A percentile compares a stretch with the other conserved stretches of the same genome.
Conservation (phyloP, 2,113 vertebrate genomes). For the Pachycephala philippinensis region DNA sequence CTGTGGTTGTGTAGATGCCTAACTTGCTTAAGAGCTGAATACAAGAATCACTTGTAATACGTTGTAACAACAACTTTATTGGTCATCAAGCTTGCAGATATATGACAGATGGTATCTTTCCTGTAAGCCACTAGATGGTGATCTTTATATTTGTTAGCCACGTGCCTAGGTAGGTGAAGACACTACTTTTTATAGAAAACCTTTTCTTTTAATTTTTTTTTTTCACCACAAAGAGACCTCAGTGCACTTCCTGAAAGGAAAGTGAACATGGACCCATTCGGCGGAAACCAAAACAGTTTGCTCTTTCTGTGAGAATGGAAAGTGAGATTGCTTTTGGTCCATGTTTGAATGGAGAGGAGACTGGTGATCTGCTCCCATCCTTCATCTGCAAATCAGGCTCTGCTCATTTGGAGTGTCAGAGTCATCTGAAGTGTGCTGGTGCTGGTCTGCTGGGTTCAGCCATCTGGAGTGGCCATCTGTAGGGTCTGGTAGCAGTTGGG, state of each 20-base stretch:
- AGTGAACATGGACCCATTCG: neutral
- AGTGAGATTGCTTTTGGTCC: neutral
- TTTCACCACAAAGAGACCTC: neutral
- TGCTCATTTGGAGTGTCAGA: neutral
- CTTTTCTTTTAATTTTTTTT: neutral
- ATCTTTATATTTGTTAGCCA: constrained; percentile 56
- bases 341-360: neutral
- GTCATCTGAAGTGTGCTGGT: neutral
- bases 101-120: neutral
- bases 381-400: neutral
- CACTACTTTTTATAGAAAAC: neutral
- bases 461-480: neutral
- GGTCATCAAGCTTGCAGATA: neutral
- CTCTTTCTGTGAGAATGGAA: neutral
- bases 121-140: constrained; percentile 59
- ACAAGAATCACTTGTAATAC: neutral
- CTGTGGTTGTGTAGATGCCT: neutral
- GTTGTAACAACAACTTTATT: constrained; percentile 1
- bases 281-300: neutral
- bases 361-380: neutral
- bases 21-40: neutral
- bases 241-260: neutral
- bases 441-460: neutral
- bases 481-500: neutral
- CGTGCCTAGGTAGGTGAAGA: constrained; percentile 17